Conservation (phyloP, 1,140 invertebrate genomes). For the Heliconius eleuchia region DNA sequence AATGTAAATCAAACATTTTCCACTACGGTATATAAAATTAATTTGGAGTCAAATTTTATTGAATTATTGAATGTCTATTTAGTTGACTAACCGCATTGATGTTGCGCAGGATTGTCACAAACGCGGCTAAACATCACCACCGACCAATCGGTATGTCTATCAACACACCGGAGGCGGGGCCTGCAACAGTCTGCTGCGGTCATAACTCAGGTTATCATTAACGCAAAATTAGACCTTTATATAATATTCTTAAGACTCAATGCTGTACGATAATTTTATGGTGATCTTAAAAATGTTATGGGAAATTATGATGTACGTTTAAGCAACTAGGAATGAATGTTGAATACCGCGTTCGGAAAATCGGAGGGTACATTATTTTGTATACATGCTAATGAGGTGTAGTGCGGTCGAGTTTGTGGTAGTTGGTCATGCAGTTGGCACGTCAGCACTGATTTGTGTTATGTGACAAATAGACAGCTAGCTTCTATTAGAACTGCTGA, state of each 20-base stretch:
- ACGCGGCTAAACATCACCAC: conserved; percentile 55
- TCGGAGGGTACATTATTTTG: conserved; percentile 70
- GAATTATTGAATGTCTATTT: conserved; percentile 42
- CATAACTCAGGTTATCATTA: conserved; percentile 19
- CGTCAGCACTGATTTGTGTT: conserved; percentile 72
- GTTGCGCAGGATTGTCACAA: conserved; percentile 72
- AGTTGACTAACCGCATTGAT: conserved; percentile 56
- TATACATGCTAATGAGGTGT: conserved; percentile 74
- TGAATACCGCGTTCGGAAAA: conserved; percentile 27
- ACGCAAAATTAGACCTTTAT: conserved; percentile 43
- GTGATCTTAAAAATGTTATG: conserved; percentile 36
- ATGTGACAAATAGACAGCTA: conserved; percentile 58
- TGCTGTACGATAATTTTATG: conserved; percentile 26
- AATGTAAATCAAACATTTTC: conserved; percentile 36
- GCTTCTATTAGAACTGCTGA: conserved; percentile 23
- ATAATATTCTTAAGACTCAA: conserved; percentile 32
- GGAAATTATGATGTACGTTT: conserved; percentile 42
- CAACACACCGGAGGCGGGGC: conserved; percentile 66
- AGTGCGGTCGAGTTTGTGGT: conserved; percentile 75
- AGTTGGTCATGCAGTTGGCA: conserved; percentile 75
- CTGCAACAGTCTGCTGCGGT: conserved; percentile 43
- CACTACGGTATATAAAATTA: conserved; percentile 35
- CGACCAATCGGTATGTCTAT: conserved; percentile 69
- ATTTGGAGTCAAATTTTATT: conserved; percentile 36
- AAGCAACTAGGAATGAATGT: conserved; percentile 43